Evolutionary conservation across 2,113 vertebrate species (phyloP).

Genomic region (Promerops cafer): DNA sequence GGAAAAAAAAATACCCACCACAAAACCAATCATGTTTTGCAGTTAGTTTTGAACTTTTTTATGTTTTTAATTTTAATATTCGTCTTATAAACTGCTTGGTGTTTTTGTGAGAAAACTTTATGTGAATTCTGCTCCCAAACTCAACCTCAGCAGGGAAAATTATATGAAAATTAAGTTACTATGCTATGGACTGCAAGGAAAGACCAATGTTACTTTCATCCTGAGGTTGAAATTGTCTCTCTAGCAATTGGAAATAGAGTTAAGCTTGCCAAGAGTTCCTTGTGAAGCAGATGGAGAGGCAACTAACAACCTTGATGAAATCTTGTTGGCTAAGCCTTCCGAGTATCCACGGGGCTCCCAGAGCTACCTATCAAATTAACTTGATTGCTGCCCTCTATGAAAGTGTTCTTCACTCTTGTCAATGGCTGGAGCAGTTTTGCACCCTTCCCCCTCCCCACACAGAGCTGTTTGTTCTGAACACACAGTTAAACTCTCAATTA

Average conservation of each 20-base stretch:
- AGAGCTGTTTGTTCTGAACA: not conserved
- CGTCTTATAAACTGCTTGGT: not conserved
- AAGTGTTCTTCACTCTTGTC: not conserved
- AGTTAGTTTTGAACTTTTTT: not conserved
- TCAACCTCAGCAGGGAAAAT: not conserved
- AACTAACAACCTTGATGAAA: slow-evolving; percentile 32
- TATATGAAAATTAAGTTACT: not conserved
- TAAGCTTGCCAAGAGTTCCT: slow-evolving; percentile 25
- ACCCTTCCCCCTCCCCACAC: not conserved
- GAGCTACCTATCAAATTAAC: slow-evolving; percentile 3
- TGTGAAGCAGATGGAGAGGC: slow-evolving; percentile 8
- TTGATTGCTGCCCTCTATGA: not conserved
- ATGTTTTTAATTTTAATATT: not conserved
- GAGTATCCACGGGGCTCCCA: not conserved
- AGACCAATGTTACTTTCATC: not conserved
- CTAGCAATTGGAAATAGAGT: slow-evolving; percentile 19
- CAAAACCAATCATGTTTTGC: not conserved
- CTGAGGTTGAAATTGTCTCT: slow-evolving; percentile 32
- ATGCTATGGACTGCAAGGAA: not conserved
- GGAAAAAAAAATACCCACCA: not conserved
- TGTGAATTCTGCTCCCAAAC: not conserved
- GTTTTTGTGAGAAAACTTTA: not conserved
- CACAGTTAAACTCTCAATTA: not conserved
- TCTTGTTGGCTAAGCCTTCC: not conserved
- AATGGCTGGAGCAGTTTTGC: not conserved